phyloP scores from a whole-genome alignment of 2,888 invertebrate genomes.

The Hemicrepidius hirtus region DNA sequence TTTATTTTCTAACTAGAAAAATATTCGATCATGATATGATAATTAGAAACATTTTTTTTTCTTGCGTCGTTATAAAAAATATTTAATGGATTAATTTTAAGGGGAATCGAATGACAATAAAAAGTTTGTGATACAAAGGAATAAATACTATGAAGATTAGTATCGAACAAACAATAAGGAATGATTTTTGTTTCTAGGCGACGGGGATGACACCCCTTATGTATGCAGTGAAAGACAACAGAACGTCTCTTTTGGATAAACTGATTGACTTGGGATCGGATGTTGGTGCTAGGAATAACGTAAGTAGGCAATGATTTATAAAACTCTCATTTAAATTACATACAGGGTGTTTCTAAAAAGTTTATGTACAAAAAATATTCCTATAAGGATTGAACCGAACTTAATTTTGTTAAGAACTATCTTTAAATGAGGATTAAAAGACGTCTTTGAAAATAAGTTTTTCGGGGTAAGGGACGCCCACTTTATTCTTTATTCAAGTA shows the following conservation, averaged over 20 bases:
- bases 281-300: constrained; percentile 93
- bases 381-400: too few relatives aligned
- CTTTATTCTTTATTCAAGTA: too few relatives aligned
- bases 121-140: constrained; percentile 38
- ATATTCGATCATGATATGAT: not conserved
- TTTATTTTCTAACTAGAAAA: not conserved
- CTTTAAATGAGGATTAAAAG: too few relatives aligned
- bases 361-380: too few relatives aligned
- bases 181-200: constrained; percentile 78
- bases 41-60: too few relatives aligned
- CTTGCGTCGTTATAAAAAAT: too few relatives aligned
- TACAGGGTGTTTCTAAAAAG: not conserved
- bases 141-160: constrained; percentile 44
- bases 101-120: constrained; percentile 30
- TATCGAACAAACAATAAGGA: constrained; percentile 68
- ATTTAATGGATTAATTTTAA: not conserved
- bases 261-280: constrained; percentile 95
- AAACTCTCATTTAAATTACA: not conserved
- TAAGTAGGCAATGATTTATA: constrained; percentile 75
- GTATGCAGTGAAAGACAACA: constrained; percentile 97
- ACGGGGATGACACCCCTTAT: constrained; percentile 97
- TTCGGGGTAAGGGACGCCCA: too few relatives aligned
- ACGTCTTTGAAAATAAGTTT: too few relatives aligned
- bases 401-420: too few relatives aligned
- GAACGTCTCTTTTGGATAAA: constrained; percentile 91